Evolutionary conservation across 2,797 vertebrate species (phyloP).

Genomic region (Danio kyathit): DNA sequence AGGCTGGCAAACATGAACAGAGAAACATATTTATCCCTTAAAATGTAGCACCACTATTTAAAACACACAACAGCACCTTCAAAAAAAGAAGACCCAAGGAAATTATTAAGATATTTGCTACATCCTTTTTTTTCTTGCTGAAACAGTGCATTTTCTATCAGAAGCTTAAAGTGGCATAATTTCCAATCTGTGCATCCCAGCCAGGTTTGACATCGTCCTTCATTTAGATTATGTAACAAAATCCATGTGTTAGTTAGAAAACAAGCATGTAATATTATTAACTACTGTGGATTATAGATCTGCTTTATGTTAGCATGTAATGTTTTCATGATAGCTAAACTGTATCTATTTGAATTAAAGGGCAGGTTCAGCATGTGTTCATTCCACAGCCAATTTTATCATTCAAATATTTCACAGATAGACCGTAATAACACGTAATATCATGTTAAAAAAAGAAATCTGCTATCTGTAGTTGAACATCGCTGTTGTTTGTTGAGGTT

Average conservation of each 20-base stretch:
- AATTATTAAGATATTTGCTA: conserved; percentile 41
- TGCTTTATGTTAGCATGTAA: conserved; percentile 10
- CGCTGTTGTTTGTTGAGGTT: conserved; percentile 15
- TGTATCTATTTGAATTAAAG: conserved; percentile 49
- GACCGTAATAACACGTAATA: not conserved
- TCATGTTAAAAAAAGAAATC: conserved; percentile 22
- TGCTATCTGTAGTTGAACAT: conserved; percentile 7
- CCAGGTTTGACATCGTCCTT: not conserved
- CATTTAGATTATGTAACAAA: conserved; percentile 23
- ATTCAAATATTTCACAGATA: conserved; percentile 44
- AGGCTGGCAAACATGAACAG: conserved; percentile 34
- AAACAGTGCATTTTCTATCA: conserved; percentile 33
- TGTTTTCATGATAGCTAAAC: conserved; percentile 12
- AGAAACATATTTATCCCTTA: conserved; percentile 12
- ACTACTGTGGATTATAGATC: conserved; percentile 1
- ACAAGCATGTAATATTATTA: conserved; percentile 17
- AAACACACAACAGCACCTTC: conserved; percentile 45
- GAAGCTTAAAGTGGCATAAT: conserved; percentile 42
- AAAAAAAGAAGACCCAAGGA: conserved; percentile 30
- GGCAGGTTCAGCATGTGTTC: conserved; percentile 43
- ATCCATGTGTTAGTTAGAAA: conserved; percentile 30
- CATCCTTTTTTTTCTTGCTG: not conserved
- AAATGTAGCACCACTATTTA: conserved; percentile 56
- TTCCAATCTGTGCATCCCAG: conserved; percentile 2
- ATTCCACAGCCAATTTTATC: conserved; percentile 14